A percentile compares a stretch with the other conserved stretches of the same genome.
Conservation (phyloP, 2,113 vertebrate genomes). For the Cyprinodon tularosa region DNA sequence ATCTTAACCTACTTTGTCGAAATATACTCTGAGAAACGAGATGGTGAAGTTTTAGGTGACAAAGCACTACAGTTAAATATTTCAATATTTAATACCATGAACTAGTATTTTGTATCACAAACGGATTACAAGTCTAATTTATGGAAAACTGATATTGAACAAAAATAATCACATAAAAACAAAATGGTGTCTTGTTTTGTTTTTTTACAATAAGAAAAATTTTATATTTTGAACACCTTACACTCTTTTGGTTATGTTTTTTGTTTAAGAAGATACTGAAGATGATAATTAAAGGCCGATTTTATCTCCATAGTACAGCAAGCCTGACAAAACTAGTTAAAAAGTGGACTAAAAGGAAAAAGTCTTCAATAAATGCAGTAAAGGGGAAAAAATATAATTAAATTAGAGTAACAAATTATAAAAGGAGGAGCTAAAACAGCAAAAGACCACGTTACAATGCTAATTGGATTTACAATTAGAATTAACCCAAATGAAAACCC, state of each 20-base stretch:
- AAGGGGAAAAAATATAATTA: not conserved
- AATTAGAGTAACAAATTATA: too few species aligned
- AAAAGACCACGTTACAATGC: not conserved
- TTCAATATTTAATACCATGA: not conserved
- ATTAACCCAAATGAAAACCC: not conserved
- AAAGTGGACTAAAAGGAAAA: not conserved
- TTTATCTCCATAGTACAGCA: not conserved
- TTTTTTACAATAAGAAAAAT: not conserved
- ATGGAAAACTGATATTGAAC: not conserved
- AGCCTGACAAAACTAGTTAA: not conserved
- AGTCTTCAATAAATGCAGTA: not conserved
- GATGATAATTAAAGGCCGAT: too few species aligned
- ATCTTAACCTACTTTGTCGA: slow-evolving; percentile 47
- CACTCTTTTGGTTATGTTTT: not conserved
- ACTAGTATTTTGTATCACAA: not conserved
- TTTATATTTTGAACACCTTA: not conserved
- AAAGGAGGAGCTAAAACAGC: not conserved
- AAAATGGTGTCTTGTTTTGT: not conserved
- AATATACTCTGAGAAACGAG: not conserved
- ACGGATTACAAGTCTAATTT: not conserved
- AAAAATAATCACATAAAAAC: not conserved
- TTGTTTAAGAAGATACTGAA: not conserved
- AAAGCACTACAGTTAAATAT: not conserved
- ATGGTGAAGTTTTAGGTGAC: slow-evolving; percentile 11
- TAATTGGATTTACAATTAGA: not conserved